Percentiles rank a stretch among this genome's conserved stretches.
phyloP scores from a whole-genome alignment of 2,888 invertebrate genomes.

The Drosophila anceps region DNA sequence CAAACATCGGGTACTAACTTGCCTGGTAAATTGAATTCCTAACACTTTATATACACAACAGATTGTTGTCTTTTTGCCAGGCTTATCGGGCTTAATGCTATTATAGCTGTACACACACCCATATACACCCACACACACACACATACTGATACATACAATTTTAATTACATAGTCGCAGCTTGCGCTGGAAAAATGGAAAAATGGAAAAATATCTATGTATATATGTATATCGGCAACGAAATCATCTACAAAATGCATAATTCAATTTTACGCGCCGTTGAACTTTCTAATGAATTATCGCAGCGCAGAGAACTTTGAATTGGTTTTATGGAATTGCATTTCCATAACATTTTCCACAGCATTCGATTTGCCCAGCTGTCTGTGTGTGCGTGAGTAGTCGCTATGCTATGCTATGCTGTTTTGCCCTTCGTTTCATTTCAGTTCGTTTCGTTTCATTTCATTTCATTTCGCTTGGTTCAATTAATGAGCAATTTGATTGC shows the following conservation, averaged over 20 bases:
- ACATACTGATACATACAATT: conserved; percentile 15
- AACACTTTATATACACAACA: conserved; percentile 5
- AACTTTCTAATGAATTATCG: conserved; percentile 74
- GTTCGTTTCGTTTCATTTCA: conserved; percentile 32
- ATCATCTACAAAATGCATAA: conserved; percentile 76
- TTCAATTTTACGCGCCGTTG: conserved; percentile 77
- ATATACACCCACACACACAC: not conserved
- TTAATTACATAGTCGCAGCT: conserved; percentile 48
- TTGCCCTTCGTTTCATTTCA: conserved; percentile 27
- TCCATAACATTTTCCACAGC: conserved; percentile 60
- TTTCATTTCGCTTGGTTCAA: conserved; percentile 42
- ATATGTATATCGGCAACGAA: conserved; percentile 55
- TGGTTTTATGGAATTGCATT: conserved; percentile 61
- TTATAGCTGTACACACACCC: conserved; percentile 7
- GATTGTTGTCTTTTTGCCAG: conserved; percentile 18
- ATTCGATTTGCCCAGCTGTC: conserved; percentile 37
- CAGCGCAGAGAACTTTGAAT: conserved; percentile 46
- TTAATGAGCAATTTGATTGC: conserved; percentile 71
- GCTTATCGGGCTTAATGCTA: conserved; percentile 8
- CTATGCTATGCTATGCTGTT: conserved; percentile 30
- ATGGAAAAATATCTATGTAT: conserved; percentile 34
- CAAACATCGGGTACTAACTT: not conserved
- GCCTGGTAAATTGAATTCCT: not conserved
- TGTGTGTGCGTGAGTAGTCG: conserved; percentile 11
- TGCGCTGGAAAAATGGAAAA: conserved; percentile 19